Conservation (phyloP, 2,113 vertebrate genomes). For the Willisornis vidua region DNA sequence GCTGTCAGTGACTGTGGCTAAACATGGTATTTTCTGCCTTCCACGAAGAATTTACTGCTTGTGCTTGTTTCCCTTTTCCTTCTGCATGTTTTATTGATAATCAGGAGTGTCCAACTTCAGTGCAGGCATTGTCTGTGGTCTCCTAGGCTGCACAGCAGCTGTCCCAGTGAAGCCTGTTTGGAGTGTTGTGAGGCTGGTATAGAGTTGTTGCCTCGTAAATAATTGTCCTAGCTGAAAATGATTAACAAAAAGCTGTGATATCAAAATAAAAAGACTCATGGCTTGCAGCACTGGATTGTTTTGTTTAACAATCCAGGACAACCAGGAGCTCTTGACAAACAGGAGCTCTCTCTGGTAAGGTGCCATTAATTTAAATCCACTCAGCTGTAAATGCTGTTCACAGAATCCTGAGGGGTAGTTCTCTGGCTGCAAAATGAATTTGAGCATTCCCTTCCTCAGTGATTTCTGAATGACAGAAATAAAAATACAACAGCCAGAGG, state of each 20-base stretch:
- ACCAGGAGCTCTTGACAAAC: not conserved
- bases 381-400: not conserved
- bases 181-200: not conserved
- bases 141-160: not conserved
- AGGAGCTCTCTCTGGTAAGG: not conserved
- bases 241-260: not conserved
- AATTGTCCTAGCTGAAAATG: not conserved
- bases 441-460: not conserved
- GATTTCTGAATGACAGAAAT: constrained; percentile 14
- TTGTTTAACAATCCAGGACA: not conserved
- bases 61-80: not conserved
- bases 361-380: not conserved
- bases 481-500: constrained; percentile 32
- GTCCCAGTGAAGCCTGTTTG: not conserved
- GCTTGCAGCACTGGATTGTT: not conserved
- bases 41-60: not conserved
- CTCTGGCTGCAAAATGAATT: not conserved
- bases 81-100: not conserved
- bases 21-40: not conserved
- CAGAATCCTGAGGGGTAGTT: not conserved
- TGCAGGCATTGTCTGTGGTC: not conserved
- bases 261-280: not conserved
- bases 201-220: not conserved
- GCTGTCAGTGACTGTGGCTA: not conserved
- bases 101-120: not conserved